Evolutionary conservation across 2,888 invertebrate genomes (phyloP).

Genomic region (Volucella inanis): DNA sequence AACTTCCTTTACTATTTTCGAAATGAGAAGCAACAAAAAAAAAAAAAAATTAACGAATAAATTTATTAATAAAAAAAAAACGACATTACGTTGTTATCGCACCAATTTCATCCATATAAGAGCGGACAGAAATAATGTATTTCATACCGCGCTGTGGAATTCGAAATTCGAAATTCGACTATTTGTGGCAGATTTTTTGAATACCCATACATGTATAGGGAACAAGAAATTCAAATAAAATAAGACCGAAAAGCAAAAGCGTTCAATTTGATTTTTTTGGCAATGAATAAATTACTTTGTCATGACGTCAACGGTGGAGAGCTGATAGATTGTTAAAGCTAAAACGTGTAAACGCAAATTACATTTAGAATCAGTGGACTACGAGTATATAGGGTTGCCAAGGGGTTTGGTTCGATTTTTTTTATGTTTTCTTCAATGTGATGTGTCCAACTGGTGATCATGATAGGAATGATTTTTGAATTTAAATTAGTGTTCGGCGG

Average conservation of each 20-base stretch:
- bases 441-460: slow-evolving; percentile 2
- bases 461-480: background rate
- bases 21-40: slow-evolving; percentile 5
- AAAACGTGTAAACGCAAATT: slow-evolving; percentile 63
- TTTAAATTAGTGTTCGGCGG: background rate
- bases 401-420: background rate
- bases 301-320: slow-evolving; percentile 56
- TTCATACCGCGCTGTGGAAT: slow-evolving; percentile 62
- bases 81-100: slow-evolving; percentile 50
- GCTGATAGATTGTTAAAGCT: slow-evolving; percentile 43
- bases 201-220: slow-evolving; percentile 19
- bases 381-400: slow-evolving; percentile 52
- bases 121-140: slow-evolving; percentile 61
- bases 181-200: slow-evolving; percentile 44
- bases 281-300: slow-evolving; percentile 60
- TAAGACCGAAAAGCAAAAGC: slow-evolving; percentile 8
- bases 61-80: slow-evolving; percentile 21
- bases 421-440: background rate
- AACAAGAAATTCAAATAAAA: slow-evolving; percentile 14
- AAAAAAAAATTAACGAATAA: background rate
- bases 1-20: slow-evolving; percentile 41
- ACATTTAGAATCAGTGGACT: slow-evolving; percentile 1
- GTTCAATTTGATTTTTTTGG: slow-evolving; percentile 47
- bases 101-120: slow-evolving; percentile 62
- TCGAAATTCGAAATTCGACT: slow-evolving; percentile 62